phyloP scores from a whole-genome alignment of 23 tunicate genomes.

The Ascidia mentula region DNA sequence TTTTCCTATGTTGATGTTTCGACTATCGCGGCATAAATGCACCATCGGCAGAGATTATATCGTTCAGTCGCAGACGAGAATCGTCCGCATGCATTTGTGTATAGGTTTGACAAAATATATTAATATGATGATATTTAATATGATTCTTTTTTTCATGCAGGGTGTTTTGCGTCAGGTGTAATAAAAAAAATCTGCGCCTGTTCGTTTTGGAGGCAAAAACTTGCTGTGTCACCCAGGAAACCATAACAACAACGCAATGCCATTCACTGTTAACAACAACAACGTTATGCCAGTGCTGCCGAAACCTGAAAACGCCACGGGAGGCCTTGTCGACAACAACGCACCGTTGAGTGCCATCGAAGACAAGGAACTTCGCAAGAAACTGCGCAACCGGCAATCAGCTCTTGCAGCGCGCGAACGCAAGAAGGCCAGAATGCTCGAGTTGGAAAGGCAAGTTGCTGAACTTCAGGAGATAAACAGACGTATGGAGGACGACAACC shows the following conservation, averaged over 20 bases:
- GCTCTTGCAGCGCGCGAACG: constrained; percentile 97
- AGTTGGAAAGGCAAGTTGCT: constrained; percentile 66
- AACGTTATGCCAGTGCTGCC: constrained; percentile 58
- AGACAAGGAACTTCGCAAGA: constrained; percentile 94
- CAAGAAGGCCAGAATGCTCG: constrained; percentile 88
- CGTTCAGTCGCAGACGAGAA: background rate
- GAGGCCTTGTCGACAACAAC: constrained; percentile 14
- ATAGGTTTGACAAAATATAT: too few species aligned
- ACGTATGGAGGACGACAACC: constrained; percentile 49
- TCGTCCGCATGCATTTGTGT: too few species aligned
- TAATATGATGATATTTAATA: too few species aligned
- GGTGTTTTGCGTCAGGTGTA: too few species aligned
- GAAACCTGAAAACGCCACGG: constrained; percentile 34
- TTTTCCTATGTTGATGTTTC: constrained; percentile 1
- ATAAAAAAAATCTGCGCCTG: too few species aligned
- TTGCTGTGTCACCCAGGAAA: too few species aligned
- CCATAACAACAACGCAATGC: constrained; percentile 44
- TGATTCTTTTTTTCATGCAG: too few species aligned
- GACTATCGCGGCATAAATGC: background rate
- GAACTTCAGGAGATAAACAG: constrained; percentile 50
- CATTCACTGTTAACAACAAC: constrained; percentile 37
- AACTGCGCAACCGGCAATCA: constrained; percentile 89
- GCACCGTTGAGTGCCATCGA: constrained; percentile 63
- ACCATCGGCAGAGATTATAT: background rate
- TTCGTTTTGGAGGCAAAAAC: too few species aligned